Evolutionary conservation across 2,113 vertebrate species (phyloP).

Genomic region (Kobus ellipsiprymnus): DNA sequence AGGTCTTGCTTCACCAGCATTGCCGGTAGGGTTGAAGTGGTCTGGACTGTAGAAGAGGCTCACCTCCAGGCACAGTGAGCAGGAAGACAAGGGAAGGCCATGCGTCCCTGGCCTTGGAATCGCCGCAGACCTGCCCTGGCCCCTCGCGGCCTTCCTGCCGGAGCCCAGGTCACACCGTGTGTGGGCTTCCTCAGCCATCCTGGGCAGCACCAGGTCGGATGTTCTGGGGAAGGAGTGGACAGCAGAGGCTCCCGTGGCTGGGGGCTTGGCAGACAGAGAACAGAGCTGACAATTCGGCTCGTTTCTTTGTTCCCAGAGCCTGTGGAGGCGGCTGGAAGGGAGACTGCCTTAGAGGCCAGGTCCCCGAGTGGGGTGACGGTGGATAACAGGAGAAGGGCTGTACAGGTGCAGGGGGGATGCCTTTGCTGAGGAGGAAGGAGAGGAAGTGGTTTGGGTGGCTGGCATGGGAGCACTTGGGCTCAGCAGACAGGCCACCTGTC

Average conservation of each 20-base stretch:
- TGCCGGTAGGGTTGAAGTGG: not conserved
- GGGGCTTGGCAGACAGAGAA: not conserved
- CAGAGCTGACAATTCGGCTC: not conserved
- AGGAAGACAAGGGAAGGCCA: not conserved
- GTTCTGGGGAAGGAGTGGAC: not conserved
- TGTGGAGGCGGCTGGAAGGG: not conserved
- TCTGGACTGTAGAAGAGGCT: not conserved
- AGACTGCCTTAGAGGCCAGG: not conserved
- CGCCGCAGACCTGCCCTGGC: not conserved
- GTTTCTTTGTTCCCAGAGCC: not conserved
- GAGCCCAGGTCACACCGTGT: not conserved
- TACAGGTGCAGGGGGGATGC: not conserved
- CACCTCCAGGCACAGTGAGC: not conserved
- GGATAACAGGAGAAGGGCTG: not conserved
- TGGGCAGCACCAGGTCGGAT: not conserved
- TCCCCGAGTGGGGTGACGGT: not conserved
- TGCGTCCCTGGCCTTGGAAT: not conserved
- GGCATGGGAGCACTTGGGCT: not conserved
- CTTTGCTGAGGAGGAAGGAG: not conserved
- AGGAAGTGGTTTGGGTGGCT: not conserved
- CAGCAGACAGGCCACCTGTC: not conserved
- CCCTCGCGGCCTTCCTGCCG: not conserved
- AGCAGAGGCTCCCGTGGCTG: not conserved
- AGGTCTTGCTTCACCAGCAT: not conserved
- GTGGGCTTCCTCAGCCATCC: not conserved